Percentiles rank a stretch among this genome's conserved stretches.
phyloP scores from a whole-genome alignment of 2,797 vertebrate species.

The Diceros bicornis region DNA sequence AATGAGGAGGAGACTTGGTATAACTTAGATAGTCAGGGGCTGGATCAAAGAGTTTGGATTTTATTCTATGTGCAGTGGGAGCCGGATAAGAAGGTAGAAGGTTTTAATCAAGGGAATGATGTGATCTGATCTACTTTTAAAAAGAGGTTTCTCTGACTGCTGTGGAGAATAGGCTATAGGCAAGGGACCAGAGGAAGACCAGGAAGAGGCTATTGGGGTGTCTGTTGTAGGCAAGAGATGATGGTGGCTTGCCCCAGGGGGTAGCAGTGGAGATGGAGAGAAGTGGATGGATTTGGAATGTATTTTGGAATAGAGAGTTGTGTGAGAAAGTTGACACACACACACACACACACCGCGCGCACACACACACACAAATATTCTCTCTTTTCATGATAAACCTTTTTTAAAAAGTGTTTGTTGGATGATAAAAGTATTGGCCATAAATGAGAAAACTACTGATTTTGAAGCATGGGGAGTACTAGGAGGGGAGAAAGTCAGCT shows the following conservation, averaged over 20 bases:
- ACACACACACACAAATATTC: too few species aligned
- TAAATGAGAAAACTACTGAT: neutral
- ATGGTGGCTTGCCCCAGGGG: neutral
- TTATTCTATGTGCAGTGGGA: neutral
- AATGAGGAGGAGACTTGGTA: neutral
- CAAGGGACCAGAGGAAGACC: neutral
- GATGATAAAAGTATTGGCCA: neutral
- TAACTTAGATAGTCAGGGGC: neutral
- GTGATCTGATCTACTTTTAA: neutral
- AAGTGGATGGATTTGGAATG: neutral
- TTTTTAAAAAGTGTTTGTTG: constrained; percentile 22
- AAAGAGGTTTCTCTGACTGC: neutral
- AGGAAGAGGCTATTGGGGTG: neutral
- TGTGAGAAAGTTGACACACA: neutral
- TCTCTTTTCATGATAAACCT: neutral
- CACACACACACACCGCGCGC: too few species aligned
- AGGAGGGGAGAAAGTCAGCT: neutral
- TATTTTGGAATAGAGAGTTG: neutral
- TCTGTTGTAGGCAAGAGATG: neutral
- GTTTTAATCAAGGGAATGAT: neutral
- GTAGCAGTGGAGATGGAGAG: neutral
- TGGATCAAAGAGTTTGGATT: neutral
- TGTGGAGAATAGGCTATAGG: neutral
- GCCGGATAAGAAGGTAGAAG: neutral
- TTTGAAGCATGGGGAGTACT: neutral